Conservation (phyloP, 2,113 vertebrate genomes). For the Misgurnus mizolepis region DNA sequence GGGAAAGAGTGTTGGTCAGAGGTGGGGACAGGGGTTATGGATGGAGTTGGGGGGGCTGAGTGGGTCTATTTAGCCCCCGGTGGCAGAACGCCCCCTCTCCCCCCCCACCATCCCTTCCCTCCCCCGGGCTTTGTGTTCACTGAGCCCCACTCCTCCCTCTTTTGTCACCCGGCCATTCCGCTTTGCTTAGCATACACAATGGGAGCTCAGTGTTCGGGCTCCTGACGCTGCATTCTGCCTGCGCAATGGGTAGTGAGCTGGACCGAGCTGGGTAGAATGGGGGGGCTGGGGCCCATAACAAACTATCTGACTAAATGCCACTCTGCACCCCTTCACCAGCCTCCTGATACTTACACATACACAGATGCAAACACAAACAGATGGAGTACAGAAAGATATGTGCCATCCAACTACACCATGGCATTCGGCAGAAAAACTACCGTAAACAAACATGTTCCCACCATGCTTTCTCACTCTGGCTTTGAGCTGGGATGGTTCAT, state of each 20-base stretch:
- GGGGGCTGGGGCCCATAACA: constrained; percentile 52
- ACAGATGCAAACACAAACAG: constrained; percentile 58
- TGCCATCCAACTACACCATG: constrained; percentile 61
- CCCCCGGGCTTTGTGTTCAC: constrained; percentile 75
- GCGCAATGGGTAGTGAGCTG: constrained; percentile 69
- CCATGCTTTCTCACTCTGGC: constrained; percentile 56
- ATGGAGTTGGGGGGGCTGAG: constrained; percentile 69
- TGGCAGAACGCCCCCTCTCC: constrained; percentile 54
- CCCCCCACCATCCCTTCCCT: constrained; percentile 62
- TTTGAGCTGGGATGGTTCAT: constrained; percentile 41
- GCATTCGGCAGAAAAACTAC: constrained; percentile 63
- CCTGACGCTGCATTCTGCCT: constrained; percentile 83
- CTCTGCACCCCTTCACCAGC: constrained; percentile 55
- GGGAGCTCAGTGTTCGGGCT: constrained; percentile 76
- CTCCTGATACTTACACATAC: constrained; percentile 50
- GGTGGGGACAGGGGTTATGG: constrained; percentile 47
- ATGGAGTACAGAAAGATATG: constrained; percentile 66
- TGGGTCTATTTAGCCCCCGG: constrained; percentile 74
- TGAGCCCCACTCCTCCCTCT: constrained; percentile 78
- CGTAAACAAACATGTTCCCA: constrained; percentile 72
- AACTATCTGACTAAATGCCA: constrained; percentile 79
- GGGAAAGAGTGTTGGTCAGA: constrained; percentile 27
- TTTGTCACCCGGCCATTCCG: constrained; percentile 83
- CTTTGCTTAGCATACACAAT: constrained; percentile 83
- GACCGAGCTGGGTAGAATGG: constrained; percentile 40